Evolutionary conservation across 2,113 vertebrate species (phyloP).

Genomic region (Jacana jacana): DNA sequence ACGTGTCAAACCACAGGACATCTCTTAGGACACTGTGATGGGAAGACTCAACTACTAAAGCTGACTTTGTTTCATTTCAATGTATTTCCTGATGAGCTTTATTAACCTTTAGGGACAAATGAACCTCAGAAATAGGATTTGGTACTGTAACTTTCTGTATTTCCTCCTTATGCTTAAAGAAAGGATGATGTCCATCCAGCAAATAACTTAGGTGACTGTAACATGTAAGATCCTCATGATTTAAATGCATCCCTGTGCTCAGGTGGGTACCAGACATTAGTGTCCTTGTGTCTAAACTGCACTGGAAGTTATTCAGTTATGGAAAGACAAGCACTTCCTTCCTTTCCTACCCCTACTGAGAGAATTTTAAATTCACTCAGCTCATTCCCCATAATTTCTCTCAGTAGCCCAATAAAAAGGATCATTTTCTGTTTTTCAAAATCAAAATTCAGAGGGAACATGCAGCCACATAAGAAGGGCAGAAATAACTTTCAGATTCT

Average conservation of each 20-base stretch:
- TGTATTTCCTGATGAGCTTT: conserved; percentile 11
- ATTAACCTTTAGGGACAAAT: conserved; percentile 16
- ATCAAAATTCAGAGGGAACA: conserved; percentile 5
- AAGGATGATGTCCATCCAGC: neutral
- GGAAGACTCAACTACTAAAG: neutral
- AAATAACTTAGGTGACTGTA: neutral
- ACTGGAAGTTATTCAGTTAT: neutral
- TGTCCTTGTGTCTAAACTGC: neutral
- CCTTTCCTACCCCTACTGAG: neutral
- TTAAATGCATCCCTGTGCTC: neutral
- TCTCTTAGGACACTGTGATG: conserved; percentile 22
- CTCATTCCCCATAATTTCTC: conserved; percentile 39
- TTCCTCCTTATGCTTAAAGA: neutral
- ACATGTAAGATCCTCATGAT: fast-evolving
- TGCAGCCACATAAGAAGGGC: neutral
- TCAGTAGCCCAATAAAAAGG: conserved; percentile 25
- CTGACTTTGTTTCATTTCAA: neutral
- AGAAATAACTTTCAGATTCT: neutral
- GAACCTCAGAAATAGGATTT: neutral
- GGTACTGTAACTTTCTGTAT: neutral
- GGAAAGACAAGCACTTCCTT: neutral
- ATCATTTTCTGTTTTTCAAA: neutral
- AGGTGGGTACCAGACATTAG: neutral
- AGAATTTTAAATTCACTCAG: conserved; percentile 2
- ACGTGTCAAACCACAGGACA: conserved; percentile 52